phyloP scores from a whole-genome alignment of 2,113 vertebrate genomes.

The Turdus rufiventris region DNA sequence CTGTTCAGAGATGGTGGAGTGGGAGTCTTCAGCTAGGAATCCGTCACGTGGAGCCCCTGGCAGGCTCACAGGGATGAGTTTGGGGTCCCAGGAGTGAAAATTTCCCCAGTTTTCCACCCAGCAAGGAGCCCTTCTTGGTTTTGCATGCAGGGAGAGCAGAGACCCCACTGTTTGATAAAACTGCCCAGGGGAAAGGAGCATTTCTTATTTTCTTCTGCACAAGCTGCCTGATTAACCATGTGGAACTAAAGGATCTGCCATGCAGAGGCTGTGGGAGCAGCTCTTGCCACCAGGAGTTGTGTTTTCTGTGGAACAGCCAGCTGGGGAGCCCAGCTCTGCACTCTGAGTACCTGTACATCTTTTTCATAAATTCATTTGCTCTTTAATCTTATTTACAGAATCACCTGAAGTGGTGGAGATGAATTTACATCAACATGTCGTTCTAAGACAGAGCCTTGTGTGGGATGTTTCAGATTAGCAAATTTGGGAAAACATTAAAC shows the following conservation, averaged over 20 bases:
- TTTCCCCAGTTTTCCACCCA: fast-evolving
- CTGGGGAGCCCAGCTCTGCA: neutral
- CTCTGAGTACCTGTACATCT: neutral
- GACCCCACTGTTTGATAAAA: fast-evolving
- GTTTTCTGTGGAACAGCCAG: neutral
- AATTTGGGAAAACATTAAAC: neutral
- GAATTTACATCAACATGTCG: neutral
- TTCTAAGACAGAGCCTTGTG: neutral
- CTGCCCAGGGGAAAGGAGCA: neutral
- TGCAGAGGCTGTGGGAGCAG: neutral
- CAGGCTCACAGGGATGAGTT: neutral
- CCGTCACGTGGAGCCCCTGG: fast-evolving
- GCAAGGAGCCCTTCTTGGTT: fast-evolving
- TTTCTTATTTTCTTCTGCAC: neutral
- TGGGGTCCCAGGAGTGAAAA: neutral
- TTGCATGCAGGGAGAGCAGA: neutral
- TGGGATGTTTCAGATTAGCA: neutral
- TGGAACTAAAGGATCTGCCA: neutral
- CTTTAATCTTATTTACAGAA: neutral
- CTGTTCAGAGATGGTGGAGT: neutral
- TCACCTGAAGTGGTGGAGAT: neutral
- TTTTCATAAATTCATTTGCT: neutral
- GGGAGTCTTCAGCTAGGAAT: neutral
- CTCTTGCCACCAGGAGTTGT: neutral
- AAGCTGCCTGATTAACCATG: neutral